Base-by-base conservation (phyloP, 2,888 invertebrate species). In the Cephalotes varians region DNA sequence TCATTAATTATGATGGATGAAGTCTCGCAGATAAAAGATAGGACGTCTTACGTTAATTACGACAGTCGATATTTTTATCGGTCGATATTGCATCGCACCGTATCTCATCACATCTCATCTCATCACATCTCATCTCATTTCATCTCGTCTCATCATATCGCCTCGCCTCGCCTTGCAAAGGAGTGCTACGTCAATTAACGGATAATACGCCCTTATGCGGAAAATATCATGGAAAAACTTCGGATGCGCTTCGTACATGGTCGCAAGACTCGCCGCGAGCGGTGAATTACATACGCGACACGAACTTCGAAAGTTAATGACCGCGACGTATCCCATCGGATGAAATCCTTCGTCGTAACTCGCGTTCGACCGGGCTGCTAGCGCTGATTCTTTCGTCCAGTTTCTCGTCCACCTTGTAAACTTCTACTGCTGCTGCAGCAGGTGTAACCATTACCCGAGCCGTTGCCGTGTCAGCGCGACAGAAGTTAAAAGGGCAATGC, bases 381-480 rank as follows among this genome's bases (percentile, higher is more conserved):
- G 72, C 71, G 71, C 72, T 37, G 65, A 47, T 82, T 80, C 80
- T 81, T 47, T 84, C 71, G 47, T 25, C 44, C 25, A 71, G 71
- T 58, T 44, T 34, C 81, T 64, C 67, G 56, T 81, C 49, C 54
- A 65, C 54, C 72, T 47, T 65, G 79, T 56, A 77, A 82, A 82
- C 77, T 65, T n/a, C 12, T 31, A 49, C 34, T 15, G 67, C 47
- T 6, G 34, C 49, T 21, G 76, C n/a, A 21, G 60, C 60, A 44
- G 60, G 49, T 51, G 67, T 51, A 60, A 60, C 64, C 79, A 80
- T 73, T 80, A 83, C 65, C 37, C 60, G 47, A 49, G 54, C 44
- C 80, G 82, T 44, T 62, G 67, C 47, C 62, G 28, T 71, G 58
- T 73, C 77, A 79, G 77, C 77, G 21, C 31, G 12, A n/a, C 31